Base-by-base conservation (phyloP, 2,888 invertebrate species). In the Listrodromus nycthemerus region DNA sequence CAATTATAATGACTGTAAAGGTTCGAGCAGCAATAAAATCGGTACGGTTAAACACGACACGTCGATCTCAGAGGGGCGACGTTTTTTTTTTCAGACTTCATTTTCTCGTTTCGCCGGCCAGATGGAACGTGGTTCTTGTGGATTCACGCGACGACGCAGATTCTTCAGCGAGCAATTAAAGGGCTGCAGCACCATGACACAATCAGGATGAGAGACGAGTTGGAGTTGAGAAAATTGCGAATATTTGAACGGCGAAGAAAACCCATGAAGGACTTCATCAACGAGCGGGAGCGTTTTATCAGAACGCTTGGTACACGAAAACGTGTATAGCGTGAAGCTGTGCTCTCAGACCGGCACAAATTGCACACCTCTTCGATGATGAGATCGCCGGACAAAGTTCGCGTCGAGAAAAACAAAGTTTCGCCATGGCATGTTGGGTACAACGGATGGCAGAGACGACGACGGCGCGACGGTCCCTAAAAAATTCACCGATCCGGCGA, bases 401-500 rank as follows among this genome's bases (percentile, higher is more conserved):
- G 55, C 73, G 73, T 55, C 65, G 65, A 48, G 65, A 21, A 74
- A 78, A 80, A 70, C 73, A 78, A 80, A 84, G 80, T 84, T 84
- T 70, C 65, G 67, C 65, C 69, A 30, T 37, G 65, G 10, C 24
- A 55, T 61, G 21, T 27, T 66, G 30, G 37, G 33, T 33, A 24
- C 55, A 50, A 37, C 70, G 67, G 63, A 67, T 48, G 45, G 67
- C 30, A 69, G 63, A 55, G 61, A 37, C 52, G 65, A 37, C 52
- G 73, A 41, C 16, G 41, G 55, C 55, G 55, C 48, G 67, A 69
- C 67, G 55, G 61, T 24, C 33, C 74, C 55, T 84, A 77, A 84
- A 84, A 84, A 84, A 80, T 80, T 80, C 74, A 80, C 83, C 37
- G 55, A 80, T 69, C 74, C 74, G 55, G 37, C 70, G 67, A 84